Evolutionary conservation across 2,888 invertebrate species (phyloP).

Genomic region (Synanthedon vespiformis): DNA sequence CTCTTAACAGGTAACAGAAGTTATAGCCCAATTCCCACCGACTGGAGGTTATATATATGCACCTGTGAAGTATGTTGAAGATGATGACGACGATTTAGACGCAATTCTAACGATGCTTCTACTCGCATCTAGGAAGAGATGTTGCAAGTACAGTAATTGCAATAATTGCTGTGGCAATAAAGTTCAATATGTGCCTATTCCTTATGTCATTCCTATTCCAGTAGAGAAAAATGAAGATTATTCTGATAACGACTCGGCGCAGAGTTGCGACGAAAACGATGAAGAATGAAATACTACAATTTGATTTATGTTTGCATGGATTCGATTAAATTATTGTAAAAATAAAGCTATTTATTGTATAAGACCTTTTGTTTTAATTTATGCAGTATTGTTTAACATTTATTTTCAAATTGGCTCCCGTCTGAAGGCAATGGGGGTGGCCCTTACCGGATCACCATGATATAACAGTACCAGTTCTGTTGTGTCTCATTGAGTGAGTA

Average conservation of each 20-base stretch:
- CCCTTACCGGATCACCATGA: too few species aligned
- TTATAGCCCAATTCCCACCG: not conserved
- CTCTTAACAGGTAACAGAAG: not conserved
- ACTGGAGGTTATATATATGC: not conserved
- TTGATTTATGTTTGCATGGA: not conserved
- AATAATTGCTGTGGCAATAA: not conserved
- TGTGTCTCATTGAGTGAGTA: too few species aligned
- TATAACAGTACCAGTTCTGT: too few species aligned
- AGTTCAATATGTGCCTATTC: not conserved
- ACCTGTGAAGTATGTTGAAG: conserved; percentile 1
- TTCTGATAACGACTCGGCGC: not conserved
- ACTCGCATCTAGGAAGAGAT: conserved; percentile 20
- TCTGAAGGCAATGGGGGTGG: too few species aligned
- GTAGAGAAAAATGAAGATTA: not conserved
- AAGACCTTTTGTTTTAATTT: too few species aligned
- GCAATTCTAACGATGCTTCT: conserved; percentile 34
- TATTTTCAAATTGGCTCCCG: too few species aligned
- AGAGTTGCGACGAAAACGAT: not conserved
- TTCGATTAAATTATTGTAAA: not conserved
- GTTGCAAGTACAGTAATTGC: not conserved
- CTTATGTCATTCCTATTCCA: not conserved
- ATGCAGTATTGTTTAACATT: too few species aligned
- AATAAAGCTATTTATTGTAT: not conserved
- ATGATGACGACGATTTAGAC: conserved; percentile 36
- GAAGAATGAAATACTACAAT: not conserved